Evolutionary conservation across 2,888 invertebrate genomes (phyloP).

Genomic region (Dione juno): DNA sequence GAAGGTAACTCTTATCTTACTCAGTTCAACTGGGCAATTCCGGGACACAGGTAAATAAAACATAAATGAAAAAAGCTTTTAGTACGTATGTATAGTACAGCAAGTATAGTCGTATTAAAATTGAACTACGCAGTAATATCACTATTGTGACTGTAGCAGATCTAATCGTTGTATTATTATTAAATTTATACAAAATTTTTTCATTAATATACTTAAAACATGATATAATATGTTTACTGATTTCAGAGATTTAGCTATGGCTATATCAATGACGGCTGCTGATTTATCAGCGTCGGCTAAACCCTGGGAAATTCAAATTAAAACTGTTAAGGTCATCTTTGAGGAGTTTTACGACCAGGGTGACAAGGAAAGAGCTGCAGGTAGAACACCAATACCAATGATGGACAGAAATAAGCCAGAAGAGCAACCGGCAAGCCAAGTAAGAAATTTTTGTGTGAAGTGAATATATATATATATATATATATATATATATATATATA

Average conservation of each 20-base stretch:
- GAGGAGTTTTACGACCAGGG: slow-evolving; percentile 92
- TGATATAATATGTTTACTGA: not conserved
- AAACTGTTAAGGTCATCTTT: slow-evolving; percentile 91
- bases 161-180: not conserved
- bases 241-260: slow-evolving; percentile 85
- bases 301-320: slow-evolving; percentile 91
- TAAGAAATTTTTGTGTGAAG: no score
- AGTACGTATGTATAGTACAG: no score
- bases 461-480: no score
- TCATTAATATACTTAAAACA: slow-evolving; percentile 44
- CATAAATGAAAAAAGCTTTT: not conserved
- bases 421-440: slow-evolving; percentile 90
- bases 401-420: slow-evolving; percentile 90
- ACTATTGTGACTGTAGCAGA: not conserved
- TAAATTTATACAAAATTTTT: not conserved
- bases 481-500: slow-evolving; percentile 42
- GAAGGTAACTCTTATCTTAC: slow-evolving; percentile 74
- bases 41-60: slow-evolving; percentile 81
- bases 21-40: slow-evolving; percentile 86
- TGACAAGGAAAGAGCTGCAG: slow-evolving; percentile 87
- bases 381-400: slow-evolving; percentile 90
- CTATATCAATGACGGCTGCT: slow-evolving; percentile 92
- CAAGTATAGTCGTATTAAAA: not conserved
- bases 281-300: slow-evolving; percentile 93
- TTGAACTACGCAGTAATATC: not conserved